Evolutionary conservation across 2,888 invertebrate species (phyloP), one percentile per base, ranked within the genome.

Genomic region (Matsumyia berberina): DNA sequence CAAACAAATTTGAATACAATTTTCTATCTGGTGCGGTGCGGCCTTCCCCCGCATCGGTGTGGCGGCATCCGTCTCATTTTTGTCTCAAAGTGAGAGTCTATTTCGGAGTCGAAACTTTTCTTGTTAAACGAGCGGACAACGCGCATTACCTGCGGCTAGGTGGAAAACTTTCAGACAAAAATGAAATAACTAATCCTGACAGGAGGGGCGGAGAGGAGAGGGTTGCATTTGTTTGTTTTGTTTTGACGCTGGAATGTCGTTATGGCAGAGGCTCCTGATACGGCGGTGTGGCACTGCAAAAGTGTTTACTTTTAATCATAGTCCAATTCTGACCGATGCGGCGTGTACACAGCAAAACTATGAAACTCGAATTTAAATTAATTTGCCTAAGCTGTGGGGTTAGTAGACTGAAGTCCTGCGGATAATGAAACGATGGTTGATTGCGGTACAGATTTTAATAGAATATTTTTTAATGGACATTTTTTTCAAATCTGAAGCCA

Each of bases 61-160:
- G 17, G 46, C 9, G 5, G 35, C 12, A 37, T 51, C 35, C 6
- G n/a, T 33, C 35, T 51, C 35, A 29, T 31, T 66, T 53, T 39
- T 53, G 24, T 15, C 15, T 39, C 35, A 29, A 64, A 37, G 17
- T 29, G 31, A 31, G 39, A 31, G 51, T 42, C 55, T 15, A 31
- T 66, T 57, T 46, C 4, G 24, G 19, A 57, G 46, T 66, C 37
- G 46, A 74, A 74, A 74, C 64, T 74, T 74, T 66, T 66, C 74
- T 57, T 64, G 64, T 74, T 55, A 74, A 66, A 66, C 17, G 66
- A 49, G 46, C 44, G 66, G 66, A 66, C 74, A 57, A 66, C 35
- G 46, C 74, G n/a, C 46, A 37, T 39, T 39, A 31, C 74, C 66
- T 57, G 29, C 46, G 64, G 64, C 19, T 31, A 44, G 42, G 31